Evolutionary conservation across 2,113 vertebrate genomes (phyloP).

Genomic region (Prietella phreatophila): DNA sequence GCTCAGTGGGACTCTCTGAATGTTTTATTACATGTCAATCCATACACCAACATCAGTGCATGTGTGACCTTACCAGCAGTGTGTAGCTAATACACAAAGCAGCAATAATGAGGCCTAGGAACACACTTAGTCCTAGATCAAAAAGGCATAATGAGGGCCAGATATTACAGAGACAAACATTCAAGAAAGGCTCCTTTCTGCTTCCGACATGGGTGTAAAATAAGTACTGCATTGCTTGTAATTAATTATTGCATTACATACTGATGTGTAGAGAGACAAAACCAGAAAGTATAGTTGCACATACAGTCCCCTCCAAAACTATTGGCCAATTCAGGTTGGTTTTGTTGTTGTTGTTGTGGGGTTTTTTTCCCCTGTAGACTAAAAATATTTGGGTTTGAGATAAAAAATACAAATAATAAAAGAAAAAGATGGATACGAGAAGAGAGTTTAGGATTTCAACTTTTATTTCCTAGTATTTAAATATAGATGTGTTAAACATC

Average conservation of each 20-base stretch:
- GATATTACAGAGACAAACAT: conserved; percentile 14
- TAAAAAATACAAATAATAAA: too few relatives aligned
- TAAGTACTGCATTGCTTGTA: neutral
- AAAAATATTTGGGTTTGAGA: too few relatives aligned
- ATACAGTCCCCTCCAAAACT: too few relatives aligned
- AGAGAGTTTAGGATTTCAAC: too few relatives aligned
- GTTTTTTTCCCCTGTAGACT: too few relatives aligned
- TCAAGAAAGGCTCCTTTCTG: neutral
- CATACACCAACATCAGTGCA: conserved; percentile 32
- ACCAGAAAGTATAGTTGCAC: neutral
- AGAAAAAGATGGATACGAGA: too few relatives aligned
- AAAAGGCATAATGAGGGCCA: conserved; percentile 15
- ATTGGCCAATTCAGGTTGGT: too few relatives aligned
- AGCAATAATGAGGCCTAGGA: conserved; percentile 1
- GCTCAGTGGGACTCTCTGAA: conserved; percentile 50
- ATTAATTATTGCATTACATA: neutral
- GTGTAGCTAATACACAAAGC: neutral
- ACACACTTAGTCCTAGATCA: neutral
- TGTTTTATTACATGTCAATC: conserved; percentile 50
- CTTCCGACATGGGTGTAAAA: neutral
- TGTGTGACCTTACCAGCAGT: conserved; percentile 45
- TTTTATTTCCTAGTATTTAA: too few relatives aligned
- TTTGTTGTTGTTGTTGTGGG: too few relatives aligned
- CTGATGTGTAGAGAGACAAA: neutral
- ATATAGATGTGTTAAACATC: too few relatives aligned